A percentile compares a stretch with the other conserved stretches of the same genome.
These are phyloP conservation scores for Pseudococcus jackbeardsleyi DNA, from an alignment of 2,888 invertebrate genomes.

Conservation along the genomic window DNA sequence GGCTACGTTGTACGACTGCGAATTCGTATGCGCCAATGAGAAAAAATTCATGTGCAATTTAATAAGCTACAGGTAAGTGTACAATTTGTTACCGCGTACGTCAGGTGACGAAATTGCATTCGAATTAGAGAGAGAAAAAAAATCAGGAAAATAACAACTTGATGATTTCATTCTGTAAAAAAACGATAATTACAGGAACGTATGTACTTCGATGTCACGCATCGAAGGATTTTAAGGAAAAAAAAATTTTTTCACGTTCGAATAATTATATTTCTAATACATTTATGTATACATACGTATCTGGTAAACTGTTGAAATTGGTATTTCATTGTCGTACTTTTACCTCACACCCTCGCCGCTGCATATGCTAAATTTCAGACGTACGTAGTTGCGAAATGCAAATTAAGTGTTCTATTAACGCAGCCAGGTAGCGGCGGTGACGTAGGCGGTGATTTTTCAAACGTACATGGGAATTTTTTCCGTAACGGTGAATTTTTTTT, in stretches of 20 bases:
- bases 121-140: slow-evolving; percentile 2
- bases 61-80: slow-evolving; percentile 79
- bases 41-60: slow-evolving; percentile 81
- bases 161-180: slow-evolving; percentile 3
- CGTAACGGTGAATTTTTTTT: slow-evolving; percentile 31
- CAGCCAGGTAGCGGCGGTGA: background rate
- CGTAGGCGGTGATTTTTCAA: background rate
- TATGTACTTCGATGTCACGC: slow-evolving; percentile 25
- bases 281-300: background rate
- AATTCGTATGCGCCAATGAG: slow-evolving; percentile 80
- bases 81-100: background rate
- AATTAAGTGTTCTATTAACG: slow-evolving; percentile 7
- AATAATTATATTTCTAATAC: slow-evolving; percentile 42
- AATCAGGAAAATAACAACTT: slow-evolving; percentile 7
- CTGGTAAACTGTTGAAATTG: background rate
- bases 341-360: background rate
- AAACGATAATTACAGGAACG: slow-evolving; percentile 36
- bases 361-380: background rate
- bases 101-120: slow-evolving; percentile 28
- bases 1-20: slow-evolving; percentile 82
- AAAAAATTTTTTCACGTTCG: slow-evolving; percentile 37
- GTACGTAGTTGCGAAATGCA: background rate
- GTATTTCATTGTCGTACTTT: slow-evolving; percentile 28
- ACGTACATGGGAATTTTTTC: slow-evolving; percentile 8
- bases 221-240: background rate